Evolutionary conservation across 92 coral and sea anemone genomes (phyloP), one percentile per base, ranked within the genome.

Genomic region (Virgularia gustaviana): DNA sequence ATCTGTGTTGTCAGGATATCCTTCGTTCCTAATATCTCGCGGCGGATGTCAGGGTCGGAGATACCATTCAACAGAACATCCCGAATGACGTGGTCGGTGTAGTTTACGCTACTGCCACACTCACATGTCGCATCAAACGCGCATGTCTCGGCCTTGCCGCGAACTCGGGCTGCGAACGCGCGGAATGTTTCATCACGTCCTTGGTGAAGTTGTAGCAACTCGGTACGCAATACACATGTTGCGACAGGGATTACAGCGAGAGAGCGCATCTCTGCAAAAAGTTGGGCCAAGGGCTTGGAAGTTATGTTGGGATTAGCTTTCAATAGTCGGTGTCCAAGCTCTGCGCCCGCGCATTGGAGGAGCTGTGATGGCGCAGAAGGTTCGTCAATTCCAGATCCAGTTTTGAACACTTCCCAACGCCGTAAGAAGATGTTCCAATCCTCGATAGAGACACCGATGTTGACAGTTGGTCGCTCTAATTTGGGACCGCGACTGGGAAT

Each of bases 91-190:
- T 82, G 81, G 73, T 75, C 85, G 2, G 87, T 86, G 84, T 86
- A 86, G 80, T 82, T 77, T 19, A 79, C 75, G 20, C 7, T 29
- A 9, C 37, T 56, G 13, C 91, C 88, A 33, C 91, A 87, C 15
- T 52, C 73, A 54, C 85, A 87, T 35, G 2, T 1, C 0, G 87
- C 29, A 0, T 2, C 31, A 38, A 55, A 87, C 32, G 56, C 74
- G 30, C 82, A 83, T 2, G 87, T 86, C 57, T 86, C 85, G 33
- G 83, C 87, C 45, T 85, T 85, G 1, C 89, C 83, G 2, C 81
- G 83, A 4, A 77, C 89, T 56, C 73, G 44, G 4, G 87, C 81
- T 28, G 82, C 42, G 67, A 87, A 83, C 30, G 83, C 49, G 0
- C 83, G 80, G 56, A 86, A 66, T 12, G 85, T 53, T 43, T 75